Base-by-base conservation (phyloP, 2,797 vertebrate genomes). In the Cossypha dichroa region DNA sequence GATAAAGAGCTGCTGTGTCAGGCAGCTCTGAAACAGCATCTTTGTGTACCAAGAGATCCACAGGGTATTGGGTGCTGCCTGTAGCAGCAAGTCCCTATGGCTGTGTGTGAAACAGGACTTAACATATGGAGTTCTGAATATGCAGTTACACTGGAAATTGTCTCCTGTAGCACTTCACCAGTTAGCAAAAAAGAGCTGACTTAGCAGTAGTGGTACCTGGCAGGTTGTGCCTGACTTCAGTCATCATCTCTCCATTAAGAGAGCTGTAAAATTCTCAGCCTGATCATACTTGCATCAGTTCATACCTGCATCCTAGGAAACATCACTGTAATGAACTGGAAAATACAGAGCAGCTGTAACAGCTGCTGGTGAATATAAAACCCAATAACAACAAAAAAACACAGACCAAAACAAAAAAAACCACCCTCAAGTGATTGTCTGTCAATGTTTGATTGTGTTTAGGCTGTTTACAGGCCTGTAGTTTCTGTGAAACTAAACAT, bases 341-440 rank as follows among this genome's bases (percentile, higher is more conserved):
- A 40, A 55, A 69, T 58, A 28, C n/a, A 60, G 62, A 80, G 34
- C 70, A 85, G 40, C 82, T 90, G 43, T 26, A 81, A 45, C 38
- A 92, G 68, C 86, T 84, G 77, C 2, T 78, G 36, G 8, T 74
- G 52, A 38, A 51, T 46, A 63, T 26, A 67, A 92, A 92, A 78
- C 4, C 6, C 33, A 40, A 4, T 18, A 81, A 12, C 15, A 45
- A n/a, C 23, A 52, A 13, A 55, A 81, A 74, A 11, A 5, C 4
- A 1, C 12, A 49, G 41, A 20, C 10, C 9, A 26, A 75, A 67
- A 3, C 9, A 33, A 40, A 76, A 77, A 23, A 25, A 1, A 0
- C 45, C 45, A 12, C 13, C 11, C 36, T 41, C 16, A 40, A 81
- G 15, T 48, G 28, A 51, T 45, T 13, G 28, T 76, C 18, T 75